Evolutionary conservation across 2,888 invertebrate species (phyloP).

Genomic region (Tillus elongatus): DNA sequence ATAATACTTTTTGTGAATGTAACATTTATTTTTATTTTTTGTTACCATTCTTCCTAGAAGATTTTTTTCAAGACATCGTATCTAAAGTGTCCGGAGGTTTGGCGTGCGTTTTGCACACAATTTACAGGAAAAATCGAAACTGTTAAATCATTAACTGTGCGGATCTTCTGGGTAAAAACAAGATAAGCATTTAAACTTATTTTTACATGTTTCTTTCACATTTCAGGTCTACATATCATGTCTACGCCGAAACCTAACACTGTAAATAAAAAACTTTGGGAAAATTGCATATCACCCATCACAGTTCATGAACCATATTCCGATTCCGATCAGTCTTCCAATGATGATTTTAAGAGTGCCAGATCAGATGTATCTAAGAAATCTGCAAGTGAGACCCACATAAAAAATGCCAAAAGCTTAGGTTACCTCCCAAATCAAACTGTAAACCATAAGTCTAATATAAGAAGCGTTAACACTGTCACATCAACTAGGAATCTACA

Average conservation of each 20-base stretch:
- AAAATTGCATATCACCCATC: conserved; percentile 35
- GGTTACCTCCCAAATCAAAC: conserved; percentile 7
- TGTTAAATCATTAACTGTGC: too few species aligned
- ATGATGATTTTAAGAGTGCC: conserved; percentile 33
- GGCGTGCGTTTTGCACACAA: too few species aligned
- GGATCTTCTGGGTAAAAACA: conserved; percentile 2
- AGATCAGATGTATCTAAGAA: conserved; percentile 25
- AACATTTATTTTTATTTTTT: too few species aligned
- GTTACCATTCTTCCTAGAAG: too few species aligned
- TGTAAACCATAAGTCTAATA: too few species aligned
- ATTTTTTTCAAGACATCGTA: too few species aligned
- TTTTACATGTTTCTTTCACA: not conserved
- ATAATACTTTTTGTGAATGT: too few species aligned
- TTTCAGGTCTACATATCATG: conserved; percentile 34
- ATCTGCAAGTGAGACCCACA: conserved; percentile 14
- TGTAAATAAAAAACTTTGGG: conserved; percentile 21
- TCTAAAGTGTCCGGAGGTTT: too few species aligned
- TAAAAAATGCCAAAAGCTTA: conserved; percentile 13
- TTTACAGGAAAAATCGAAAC: too few species aligned
- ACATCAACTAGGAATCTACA: conserved; percentile 5
- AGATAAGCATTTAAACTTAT: too few species aligned
- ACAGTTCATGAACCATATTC: conserved; percentile 27
- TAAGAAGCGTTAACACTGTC: not conserved
- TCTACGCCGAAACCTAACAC: conserved; percentile 36
- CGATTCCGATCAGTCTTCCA: conserved; percentile 35